Conservation (phyloP, 2,797 vertebrate species). For the Alectoris magna region DNA sequence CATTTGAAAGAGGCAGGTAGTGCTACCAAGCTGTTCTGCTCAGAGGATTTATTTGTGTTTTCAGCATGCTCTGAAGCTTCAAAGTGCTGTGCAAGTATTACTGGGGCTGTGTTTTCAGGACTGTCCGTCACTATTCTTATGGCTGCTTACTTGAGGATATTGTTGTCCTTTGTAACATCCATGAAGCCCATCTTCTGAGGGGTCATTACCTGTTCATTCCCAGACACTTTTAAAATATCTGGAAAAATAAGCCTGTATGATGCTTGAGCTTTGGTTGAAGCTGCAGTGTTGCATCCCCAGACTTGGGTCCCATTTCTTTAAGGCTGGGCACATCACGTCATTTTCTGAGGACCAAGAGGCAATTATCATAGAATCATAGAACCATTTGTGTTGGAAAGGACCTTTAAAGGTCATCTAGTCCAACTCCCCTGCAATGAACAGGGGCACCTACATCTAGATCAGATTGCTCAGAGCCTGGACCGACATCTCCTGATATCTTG, state of each 20-base stretch:
- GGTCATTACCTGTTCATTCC: neutral
- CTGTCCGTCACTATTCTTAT: neutral
- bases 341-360: neutral
- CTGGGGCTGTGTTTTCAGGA: neutral
- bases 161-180: neutral
- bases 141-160: neutral
- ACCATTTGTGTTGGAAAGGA: too few relatives aligned
- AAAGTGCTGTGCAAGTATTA: neutral
- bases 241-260: rapidly evolving
- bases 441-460: too few relatives aligned
- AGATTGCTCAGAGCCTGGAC: neutral
- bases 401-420: too few relatives aligned
- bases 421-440: too few relatives aligned
- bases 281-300: neutral
- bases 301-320: neutral
- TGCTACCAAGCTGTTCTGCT: neutral
- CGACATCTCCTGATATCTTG: neutral
- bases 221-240: neutral
- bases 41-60: neutral
- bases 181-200: rapidly evolving
- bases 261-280: neutral
- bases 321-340: neutral
- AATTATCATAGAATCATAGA: neutral
- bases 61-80: neutral
- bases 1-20: neutral